phyloP scores from a whole-genome alignment of 1,140 invertebrate species.

The fruit fly (Drosophila melanogaster) region Release_6_plus_ISO1_MT NT_033777.3:17434501-17435000 shows the following conservation, averaged over 20 bases:
- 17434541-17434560: slow-evolving; percentile 15
- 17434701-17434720: slow-evolving; percentile 26
- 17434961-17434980: slow-evolving; percentile 5
- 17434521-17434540: not conserved
- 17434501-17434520: slow-evolving; percentile 9
- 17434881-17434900: not conserved
- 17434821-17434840: not conserved
- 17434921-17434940: not conserved
- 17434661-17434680: slow-evolving; percentile 60
- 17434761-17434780: slow-evolving; percentile 34
- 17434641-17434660: slow-evolving; percentile 73
- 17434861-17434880: no score
- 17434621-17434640: slow-evolving; percentile 58
- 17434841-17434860: not conserved
- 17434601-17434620: slow-evolving; percentile 22
- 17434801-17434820: no score
- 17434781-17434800: slow-evolving; percentile 13
- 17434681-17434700: slow-evolving; percentile 48
- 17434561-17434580: slow-evolving; percentile 45
- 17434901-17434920: not conserved
- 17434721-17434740: slow-evolving; percentile 50
- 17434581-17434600: slow-evolving; percentile 47
- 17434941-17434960: not conserved
- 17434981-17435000: not conserved
- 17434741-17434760: slow-evolving; percentile 48